Evolutionary conservation across 1,140 invertebrate genomes (phyloP).

Genomic region (Radopholus similis): DNA sequence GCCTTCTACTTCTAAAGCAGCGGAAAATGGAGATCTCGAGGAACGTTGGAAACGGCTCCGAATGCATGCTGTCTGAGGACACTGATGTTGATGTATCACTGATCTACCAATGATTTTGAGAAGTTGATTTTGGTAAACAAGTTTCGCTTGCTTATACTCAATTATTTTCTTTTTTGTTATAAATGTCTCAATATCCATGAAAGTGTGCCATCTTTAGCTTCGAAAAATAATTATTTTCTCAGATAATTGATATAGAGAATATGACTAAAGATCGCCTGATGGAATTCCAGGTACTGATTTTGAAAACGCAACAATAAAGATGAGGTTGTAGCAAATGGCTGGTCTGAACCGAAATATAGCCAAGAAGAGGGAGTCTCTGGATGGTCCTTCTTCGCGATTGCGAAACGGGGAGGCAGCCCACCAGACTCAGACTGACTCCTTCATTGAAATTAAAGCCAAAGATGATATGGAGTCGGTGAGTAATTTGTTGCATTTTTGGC

Average conservation of each 20-base stretch:
- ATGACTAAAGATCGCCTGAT: constrained; percentile 35
- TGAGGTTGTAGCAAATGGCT: background rate
- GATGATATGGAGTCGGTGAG: constrained; percentile 10
- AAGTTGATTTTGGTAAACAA: background rate
- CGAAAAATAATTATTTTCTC: too few species aligned
- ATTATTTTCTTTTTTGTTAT: constrained; percentile 3
- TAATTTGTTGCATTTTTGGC: constrained; percentile 7
- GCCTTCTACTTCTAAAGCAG: background rate
- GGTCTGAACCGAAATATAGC: constrained; percentile 14
- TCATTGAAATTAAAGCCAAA: background rate
- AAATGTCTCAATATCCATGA: background rate
- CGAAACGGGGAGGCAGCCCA: background rate
- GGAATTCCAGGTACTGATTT: constrained; percentile 38
- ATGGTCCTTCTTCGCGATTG: background rate
- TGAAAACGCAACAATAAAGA: background rate
- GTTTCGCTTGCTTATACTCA: background rate
- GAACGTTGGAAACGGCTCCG: constrained; percentile 29
- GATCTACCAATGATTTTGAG: background rate
- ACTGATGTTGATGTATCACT: background rate
- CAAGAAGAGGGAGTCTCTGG: background rate
- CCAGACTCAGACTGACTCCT: background rate
- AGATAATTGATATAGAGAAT: too few species aligned
- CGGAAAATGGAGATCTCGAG: constrained; percentile 5
- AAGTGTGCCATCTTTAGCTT: background rate
- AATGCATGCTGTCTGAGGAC: constrained; percentile 9